Evolutionary conservation across 2,113 vertebrate species (phyloP).

Genomic region (Percina caprodes): DNA sequence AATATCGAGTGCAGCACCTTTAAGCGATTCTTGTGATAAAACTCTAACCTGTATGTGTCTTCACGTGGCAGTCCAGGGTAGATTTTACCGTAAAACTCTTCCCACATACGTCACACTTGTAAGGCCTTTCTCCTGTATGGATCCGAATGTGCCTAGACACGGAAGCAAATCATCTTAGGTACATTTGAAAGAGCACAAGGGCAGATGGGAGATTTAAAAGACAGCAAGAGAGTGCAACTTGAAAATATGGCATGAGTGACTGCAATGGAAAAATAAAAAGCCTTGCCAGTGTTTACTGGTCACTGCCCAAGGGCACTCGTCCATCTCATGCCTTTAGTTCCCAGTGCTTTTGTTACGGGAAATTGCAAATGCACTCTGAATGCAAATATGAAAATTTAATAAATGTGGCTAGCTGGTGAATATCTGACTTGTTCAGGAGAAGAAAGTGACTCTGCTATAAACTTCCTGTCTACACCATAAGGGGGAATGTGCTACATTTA

Average conservation of each 20-base stretch:
- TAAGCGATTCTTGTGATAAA: background rate
- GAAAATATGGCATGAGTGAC: background rate
- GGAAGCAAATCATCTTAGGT: slow-evolving; percentile 13
- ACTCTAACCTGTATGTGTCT: slow-evolving; percentile 91
- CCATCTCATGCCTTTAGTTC: background rate
- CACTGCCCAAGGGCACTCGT: background rate
- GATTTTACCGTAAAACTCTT: slow-evolving; percentile 96
- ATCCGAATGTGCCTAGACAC: slow-evolving; percentile 90
- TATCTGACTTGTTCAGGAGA: background rate
- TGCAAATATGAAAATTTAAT: background rate
- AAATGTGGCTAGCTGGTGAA: background rate
- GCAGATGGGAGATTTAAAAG: background rate
- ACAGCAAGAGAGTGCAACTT: background rate
- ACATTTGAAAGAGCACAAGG: background rate
- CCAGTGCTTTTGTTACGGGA: background rate
- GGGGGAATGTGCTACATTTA: too few relatives aligned
- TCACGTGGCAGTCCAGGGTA: slow-evolving; percentile 94
- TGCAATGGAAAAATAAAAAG: background rate
- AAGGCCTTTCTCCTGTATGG: slow-evolving; percentile 93
- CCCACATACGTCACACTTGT: slow-evolving; percentile 92
- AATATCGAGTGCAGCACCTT: too few relatives aligned
- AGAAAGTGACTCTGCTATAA: background rate
- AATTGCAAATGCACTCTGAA: background rate
- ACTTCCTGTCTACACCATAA: too few relatives aligned
- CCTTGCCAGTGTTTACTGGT: background rate